These are phyloP conservation scores for Aldabrachelys gigantea DNA, from an alignment of 2,113 vertebrate genomes.

Conservation along the genomic window DNA sequence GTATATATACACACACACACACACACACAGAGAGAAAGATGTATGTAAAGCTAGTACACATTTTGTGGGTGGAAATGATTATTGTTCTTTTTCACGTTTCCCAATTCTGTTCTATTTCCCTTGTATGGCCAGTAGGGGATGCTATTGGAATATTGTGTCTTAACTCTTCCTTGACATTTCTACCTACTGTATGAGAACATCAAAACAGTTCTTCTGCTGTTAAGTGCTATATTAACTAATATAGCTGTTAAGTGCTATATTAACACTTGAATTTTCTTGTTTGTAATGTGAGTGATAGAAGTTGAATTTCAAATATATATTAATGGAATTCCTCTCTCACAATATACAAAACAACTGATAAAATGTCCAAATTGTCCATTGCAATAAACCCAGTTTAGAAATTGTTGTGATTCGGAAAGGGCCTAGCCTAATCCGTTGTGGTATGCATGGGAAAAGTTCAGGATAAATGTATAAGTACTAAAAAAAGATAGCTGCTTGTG, in stretches of 20 bases:
- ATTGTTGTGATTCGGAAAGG: accelerated
- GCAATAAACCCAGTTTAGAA: neutral
- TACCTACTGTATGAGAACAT: neutral
- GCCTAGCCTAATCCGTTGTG: neutral
- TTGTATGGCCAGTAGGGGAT: neutral
- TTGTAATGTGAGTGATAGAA: neutral
- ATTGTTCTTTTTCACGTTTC: neutral
- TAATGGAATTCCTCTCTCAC: neutral
- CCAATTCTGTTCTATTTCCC: neutral
- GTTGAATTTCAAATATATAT: neutral
- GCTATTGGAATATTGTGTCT: neutral
- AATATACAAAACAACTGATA: accelerated
- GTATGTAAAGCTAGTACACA: neutral
- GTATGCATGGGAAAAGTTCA: neutral
- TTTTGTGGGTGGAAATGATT: neutral
- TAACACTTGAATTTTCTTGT: neutral
- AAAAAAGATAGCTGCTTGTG: neutral
- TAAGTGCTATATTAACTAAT: too few species aligned
- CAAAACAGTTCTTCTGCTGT: neutral
- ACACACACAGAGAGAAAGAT: too few species aligned
- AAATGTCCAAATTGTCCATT: neutral
- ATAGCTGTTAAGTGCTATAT: too few species aligned
- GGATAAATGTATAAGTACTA: neutral
- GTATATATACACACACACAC: too few species aligned
- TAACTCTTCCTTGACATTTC: neutral